phyloP scores from a whole-genome alignment of 2,797 vertebrate genomes.

The Oreortyx pictus region DNA sequence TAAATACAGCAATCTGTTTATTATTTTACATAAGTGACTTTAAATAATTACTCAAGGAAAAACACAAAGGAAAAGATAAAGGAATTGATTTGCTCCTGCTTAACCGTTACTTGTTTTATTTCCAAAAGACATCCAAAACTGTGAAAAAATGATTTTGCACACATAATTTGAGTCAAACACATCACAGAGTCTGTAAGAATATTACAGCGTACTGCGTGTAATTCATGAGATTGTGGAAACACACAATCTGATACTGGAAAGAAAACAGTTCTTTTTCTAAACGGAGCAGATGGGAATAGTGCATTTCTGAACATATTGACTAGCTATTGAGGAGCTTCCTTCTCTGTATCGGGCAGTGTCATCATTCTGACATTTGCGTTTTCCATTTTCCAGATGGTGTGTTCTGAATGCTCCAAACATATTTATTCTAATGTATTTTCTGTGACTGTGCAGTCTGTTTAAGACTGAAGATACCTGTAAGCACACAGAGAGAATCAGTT shows the following conservation, averaged over 20 bases:
- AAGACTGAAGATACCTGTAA: neutral
- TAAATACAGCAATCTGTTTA: neutral
- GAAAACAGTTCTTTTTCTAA: neutral
- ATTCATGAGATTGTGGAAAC: neutral
- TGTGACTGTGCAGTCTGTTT: neutral
- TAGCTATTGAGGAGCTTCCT: neutral
- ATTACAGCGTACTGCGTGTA: neutral
- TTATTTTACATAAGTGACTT: neutral
- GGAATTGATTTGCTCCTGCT: neutral
- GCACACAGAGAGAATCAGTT: neutral
- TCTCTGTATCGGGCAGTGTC: neutral
- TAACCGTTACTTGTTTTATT: neutral
- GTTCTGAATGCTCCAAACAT: neutral
- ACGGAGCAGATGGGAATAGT: fast-evolving
- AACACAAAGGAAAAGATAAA: neutral
- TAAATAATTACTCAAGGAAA: neutral
- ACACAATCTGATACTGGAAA: neutral
- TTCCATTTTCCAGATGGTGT: neutral
- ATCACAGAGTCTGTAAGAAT: neutral
- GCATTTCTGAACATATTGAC: neutral
- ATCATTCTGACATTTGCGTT: neutral
- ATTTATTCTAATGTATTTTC: neutral
- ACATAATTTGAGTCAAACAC: neutral
- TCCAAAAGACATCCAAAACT: neutral
- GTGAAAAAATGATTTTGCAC: neutral